Evolutionary conservation across 2,797 vertebrate species (phyloP).

Genomic region (Parotocinclus haroldoi): DNA sequence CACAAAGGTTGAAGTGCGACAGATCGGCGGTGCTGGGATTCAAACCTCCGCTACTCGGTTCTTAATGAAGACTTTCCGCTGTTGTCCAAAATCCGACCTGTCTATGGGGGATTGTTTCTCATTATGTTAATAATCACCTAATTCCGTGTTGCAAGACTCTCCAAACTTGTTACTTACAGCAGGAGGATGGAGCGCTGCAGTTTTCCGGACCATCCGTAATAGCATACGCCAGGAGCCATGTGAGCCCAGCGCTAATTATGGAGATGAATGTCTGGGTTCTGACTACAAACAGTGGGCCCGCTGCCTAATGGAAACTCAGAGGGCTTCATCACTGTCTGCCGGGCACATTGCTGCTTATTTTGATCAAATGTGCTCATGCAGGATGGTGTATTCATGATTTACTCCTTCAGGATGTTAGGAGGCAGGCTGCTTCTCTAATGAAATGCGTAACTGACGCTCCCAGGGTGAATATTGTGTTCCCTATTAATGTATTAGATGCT

Average conservation of each 20-base stretch:
- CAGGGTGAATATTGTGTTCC: neutral
- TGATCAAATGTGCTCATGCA: slow-evolving; percentile 26
- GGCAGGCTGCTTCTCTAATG: slow-evolving; percentile 20
- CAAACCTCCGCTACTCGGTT: too few species aligned
- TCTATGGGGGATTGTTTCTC: too few species aligned
- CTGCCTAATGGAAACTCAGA: slow-evolving; percentile 30
- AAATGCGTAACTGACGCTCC: neutral
- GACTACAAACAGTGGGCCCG: slow-evolving; percentile 6
- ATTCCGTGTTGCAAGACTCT: slow-evolving; percentile 9
- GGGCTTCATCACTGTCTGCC: slow-evolving; percentile 26
- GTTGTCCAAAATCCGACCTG: too few species aligned
- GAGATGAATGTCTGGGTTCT: slow-evolving; percentile 36
- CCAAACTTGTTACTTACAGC: neutral
- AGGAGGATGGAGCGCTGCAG: slow-evolving; percentile 5
- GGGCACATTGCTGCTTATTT: neutral
- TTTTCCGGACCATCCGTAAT: slow-evolving; percentile 17
- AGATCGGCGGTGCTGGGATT: too few species aligned
- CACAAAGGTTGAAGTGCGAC: too few species aligned
- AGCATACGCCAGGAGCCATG: slow-evolving; percentile 19
- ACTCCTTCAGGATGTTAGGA: slow-evolving; percentile 4
- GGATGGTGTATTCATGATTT: slow-evolving; percentile 20
- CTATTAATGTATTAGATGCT: neutral
- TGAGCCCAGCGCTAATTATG: slow-evolving; percentile 36
- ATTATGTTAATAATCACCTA: too few species aligned
- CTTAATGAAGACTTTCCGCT: too few species aligned